A percentile compares a stretch with the other conserved stretches of the same genome.
phyloP scores from a whole-genome alignment of 1,140 invertebrate species.

The Pemphigus obesinymphae region DNA sequence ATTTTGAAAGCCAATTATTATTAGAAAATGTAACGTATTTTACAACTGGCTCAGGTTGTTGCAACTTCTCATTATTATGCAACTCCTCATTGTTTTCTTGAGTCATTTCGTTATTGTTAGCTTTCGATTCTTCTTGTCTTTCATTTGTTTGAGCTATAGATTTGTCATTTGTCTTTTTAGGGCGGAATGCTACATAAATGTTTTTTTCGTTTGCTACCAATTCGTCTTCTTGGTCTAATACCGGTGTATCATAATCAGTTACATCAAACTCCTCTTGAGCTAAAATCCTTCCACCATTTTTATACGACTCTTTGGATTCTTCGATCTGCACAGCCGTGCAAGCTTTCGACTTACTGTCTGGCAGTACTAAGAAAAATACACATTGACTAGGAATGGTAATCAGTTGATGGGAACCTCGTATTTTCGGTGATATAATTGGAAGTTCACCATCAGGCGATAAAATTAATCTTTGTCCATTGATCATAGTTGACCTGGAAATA shows the following conservation, averaged over 20 bases:
- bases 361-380: conserved; percentile 44
- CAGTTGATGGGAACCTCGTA: conserved; percentile 31
- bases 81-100: not conserved
- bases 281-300: not conserved
- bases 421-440: conserved; percentile 43
- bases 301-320: conserved; percentile 1
- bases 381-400: conserved; percentile 42
- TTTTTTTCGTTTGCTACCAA: conserved; percentile 8
- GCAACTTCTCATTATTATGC: not conserved
- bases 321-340: conserved; percentile 23
- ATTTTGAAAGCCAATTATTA: conserved; percentile 42
- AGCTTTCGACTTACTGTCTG: conserved; percentile 41
- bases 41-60: conserved; percentile 36
- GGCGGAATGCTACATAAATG: not conserved
- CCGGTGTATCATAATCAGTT: not conserved
- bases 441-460: conserved; percentile 43
- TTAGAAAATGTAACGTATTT: conserved; percentile 44
- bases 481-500: conserved; percentile 37
- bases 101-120: not conserved
- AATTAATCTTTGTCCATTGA: conserved; percentile 44
- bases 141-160: not conserved
- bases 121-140: not conserved
- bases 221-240: conserved; percentile 25
- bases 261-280: not conserved
- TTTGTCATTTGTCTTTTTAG: not conserved